phyloP scores from a whole-genome alignment of 2,888 invertebrate species.

The Heliconius cydno region DNA sequence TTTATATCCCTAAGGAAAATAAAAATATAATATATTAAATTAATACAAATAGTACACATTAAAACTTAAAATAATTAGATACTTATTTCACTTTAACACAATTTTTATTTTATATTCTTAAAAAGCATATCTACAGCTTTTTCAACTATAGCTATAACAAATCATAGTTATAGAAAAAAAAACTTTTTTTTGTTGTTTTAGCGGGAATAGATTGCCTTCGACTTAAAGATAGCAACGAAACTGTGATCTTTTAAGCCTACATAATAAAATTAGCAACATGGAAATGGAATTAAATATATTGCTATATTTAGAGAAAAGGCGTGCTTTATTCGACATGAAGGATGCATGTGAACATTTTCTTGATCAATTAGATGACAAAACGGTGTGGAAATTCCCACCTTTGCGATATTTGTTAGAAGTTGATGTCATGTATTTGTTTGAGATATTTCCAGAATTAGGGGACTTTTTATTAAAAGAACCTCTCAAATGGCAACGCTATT shows the following conservation, averaged over 20 bases:
- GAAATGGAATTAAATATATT: constrained; percentile 63
- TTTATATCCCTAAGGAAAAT: no score
- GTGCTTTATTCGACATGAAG: constrained; percentile 62
- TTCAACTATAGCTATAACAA: neutral
- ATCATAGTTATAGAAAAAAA: neutral
- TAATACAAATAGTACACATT: neutral
- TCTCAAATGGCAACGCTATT: constrained; percentile 60
- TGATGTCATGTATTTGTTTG: constrained; percentile 68
- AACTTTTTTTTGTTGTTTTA: neutral
- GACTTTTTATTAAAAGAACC: constrained; percentile 67
- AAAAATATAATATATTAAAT: no score
- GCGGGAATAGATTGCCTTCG: neutral
- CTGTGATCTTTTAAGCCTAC: neutral
- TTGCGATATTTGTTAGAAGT: constrained; percentile 64
- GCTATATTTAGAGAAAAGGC: constrained; percentile 70
- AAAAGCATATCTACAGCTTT: neutral
- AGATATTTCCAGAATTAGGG: constrained; percentile 62
- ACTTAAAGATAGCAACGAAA: neutral
- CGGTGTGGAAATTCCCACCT: constrained; percentile 66
- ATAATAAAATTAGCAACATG: constrained; percentile 51
- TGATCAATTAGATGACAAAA: constrained; percentile 58
- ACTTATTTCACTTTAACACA: neutral
- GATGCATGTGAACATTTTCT: constrained; percentile 60
- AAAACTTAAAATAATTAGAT: neutral
- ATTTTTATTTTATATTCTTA: neutral